phyloP scores from a whole-genome alignment of 2,888 invertebrate genomes.

The Coronaproctus castanopsis region DNA sequence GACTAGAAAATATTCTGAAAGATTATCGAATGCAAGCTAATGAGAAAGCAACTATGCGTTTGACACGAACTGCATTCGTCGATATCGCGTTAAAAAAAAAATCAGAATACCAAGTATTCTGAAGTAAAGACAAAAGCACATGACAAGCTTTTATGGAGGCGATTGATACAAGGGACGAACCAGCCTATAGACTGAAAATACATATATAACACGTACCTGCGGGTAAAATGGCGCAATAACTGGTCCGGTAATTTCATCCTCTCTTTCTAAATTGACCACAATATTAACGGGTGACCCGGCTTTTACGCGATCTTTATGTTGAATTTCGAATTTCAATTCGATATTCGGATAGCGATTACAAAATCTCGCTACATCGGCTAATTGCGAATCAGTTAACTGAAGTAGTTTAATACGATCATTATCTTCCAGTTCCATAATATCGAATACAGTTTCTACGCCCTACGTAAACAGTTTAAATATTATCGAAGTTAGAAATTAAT shows the following conservation, averaged over 20 bases:
- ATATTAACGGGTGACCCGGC: conserved; percentile 77
- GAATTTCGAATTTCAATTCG: conserved; percentile 40
- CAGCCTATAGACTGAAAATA: too few relatives aligned
- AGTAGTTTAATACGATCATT: conserved; percentile 58
- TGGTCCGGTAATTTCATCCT: conserved; percentile 89
- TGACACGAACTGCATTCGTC: too few relatives aligned
- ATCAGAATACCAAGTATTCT: too few relatives aligned
- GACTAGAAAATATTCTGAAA: too few relatives aligned
- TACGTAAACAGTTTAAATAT: conserved; percentile 20
- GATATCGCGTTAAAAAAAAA: too few relatives aligned
- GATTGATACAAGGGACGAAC: too few relatives aligned
- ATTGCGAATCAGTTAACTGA: conserved; percentile 63
- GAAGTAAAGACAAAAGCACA: too few relatives aligned
- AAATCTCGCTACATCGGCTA: conserved; percentile 95
- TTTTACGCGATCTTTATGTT: conserved; percentile 51
- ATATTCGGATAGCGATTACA: conserved; percentile 98
- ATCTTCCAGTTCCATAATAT: conserved; percentile 89
- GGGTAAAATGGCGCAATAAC: conserved; percentile 98
- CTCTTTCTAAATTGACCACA: conserved; percentile 76
- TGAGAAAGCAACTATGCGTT: too few relatives aligned
- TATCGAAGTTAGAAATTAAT: background rate
- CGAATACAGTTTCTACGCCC: conserved; percentile 79
- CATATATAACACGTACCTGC: conserved; percentile 39
- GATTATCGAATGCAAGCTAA: too few relatives aligned
- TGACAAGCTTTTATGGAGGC: too few relatives aligned